Conservation (phyloP, 2,888 invertebrate genomes). For the Chrysodeixis includens region DNA sequence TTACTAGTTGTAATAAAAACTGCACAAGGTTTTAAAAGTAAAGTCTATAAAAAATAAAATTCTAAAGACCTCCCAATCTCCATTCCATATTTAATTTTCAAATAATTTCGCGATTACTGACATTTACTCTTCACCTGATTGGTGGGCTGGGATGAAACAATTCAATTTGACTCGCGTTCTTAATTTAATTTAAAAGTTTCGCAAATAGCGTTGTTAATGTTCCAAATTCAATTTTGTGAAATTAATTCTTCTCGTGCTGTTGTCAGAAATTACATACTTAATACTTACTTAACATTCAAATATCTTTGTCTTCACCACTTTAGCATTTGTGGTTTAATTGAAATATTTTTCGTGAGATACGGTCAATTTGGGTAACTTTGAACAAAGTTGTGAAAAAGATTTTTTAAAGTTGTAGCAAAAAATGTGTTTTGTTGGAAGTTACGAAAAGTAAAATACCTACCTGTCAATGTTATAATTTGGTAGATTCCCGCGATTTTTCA, state of each 20-base stretch:
- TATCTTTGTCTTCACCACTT: neutral
- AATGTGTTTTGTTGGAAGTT: too few species aligned
- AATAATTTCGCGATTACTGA: constrained; percentile 20
- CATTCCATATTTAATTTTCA: constrained; percentile 20
- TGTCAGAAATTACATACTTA: neutral
- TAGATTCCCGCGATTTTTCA: too few species aligned
- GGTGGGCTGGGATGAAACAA: constrained; percentile 1
- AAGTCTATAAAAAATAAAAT: neutral
- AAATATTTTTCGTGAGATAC: neutral
- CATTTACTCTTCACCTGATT: neutral
- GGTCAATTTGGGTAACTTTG: too few species aligned
- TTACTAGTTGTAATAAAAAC: too few species aligned
- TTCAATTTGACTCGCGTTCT: constrained; percentile 4
- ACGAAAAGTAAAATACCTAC: too few species aligned
- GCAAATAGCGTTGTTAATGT: neutral
- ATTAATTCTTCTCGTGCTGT: constrained; percentile 1
- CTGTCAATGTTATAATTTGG: too few species aligned
- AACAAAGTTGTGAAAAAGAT: too few species aligned
- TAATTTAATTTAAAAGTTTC: constrained; percentile 2
- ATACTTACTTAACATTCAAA: neutral
- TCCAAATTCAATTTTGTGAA: neutral
- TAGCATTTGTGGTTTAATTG: neutral
- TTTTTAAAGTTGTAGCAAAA: too few species aligned
- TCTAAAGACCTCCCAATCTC: constrained; percentile 18
- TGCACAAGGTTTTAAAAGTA: too few species aligned